These are phyloP conservation scores for Corythoichthys intestinalis DNA, from an alignment of 2,113 vertebrate species.

Conservation along the genomic window DNA sequence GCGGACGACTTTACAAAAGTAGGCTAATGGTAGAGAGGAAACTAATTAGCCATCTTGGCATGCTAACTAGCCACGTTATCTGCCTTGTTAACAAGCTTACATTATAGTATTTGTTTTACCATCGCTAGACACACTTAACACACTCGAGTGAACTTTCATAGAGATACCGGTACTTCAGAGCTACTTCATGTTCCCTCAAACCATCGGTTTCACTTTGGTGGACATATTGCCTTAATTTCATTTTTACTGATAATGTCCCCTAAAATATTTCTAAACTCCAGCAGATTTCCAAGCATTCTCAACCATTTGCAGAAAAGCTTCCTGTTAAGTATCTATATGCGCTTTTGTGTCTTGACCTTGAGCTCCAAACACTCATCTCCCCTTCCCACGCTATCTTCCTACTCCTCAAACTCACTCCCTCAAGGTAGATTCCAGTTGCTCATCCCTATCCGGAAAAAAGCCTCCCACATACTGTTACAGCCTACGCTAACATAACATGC, in stretches of 20 bases:
- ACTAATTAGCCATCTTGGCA: too few relatives aligned
- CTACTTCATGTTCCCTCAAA: too few relatives aligned
- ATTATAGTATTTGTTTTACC: too few relatives aligned
- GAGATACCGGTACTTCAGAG: too few relatives aligned
- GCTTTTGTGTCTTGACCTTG: constrained; percentile 26
- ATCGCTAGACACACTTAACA: too few relatives aligned
- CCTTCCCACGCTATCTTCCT: constrained; percentile 35
- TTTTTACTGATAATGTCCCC: constrained; percentile 26
- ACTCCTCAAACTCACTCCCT: constrained; percentile 47
- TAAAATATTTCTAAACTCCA: constrained; percentile 9
- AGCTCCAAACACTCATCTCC: constrained; percentile 6
- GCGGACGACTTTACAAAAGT: too few relatives aligned
- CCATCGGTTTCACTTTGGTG: too few relatives aligned
- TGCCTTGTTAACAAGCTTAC: too few relatives aligned
- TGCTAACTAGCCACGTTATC: too few relatives aligned
- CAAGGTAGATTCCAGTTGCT: constrained; percentile 43
- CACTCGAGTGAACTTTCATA: too few relatives aligned
- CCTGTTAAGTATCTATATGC: constrained; percentile 28
- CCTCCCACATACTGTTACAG: constrained; percentile 34
- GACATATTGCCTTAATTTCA: neutral
- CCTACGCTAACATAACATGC: constrained; percentile 22
- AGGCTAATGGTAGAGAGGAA: too few relatives aligned
- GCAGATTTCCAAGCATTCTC: constrained; percentile 7
- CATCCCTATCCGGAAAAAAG: constrained; percentile 24
- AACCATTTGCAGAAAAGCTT: constrained; percentile 36